These are phyloP conservation scores for Sebastes fasciatus DNA, from an alignment of 2,113 vertebrate species.

Conservation along the genomic window DNA sequence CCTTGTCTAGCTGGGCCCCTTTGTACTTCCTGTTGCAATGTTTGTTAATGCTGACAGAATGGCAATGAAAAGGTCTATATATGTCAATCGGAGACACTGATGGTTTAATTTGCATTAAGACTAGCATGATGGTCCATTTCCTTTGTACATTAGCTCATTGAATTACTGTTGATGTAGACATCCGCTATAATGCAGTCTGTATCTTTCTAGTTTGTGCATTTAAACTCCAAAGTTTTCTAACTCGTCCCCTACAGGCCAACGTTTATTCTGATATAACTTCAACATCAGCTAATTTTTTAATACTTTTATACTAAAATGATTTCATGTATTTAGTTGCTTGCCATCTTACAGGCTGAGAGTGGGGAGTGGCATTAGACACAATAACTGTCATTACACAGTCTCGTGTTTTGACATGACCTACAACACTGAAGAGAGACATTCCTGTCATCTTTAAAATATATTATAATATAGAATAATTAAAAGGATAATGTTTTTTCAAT, in stretches of 20 bases:
- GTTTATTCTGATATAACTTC: background rate
- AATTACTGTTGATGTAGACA: background rate
- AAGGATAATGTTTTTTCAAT: background rate
- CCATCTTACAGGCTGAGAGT: background rate
- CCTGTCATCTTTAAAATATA: background rate
- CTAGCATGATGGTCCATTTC: background rate
- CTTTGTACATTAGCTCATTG: background rate
- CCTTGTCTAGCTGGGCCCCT: too few relatives aligned
- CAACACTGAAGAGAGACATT: background rate
- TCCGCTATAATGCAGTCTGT: background rate
- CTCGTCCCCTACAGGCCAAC: background rate
- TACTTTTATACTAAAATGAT: background rate
- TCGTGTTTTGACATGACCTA: background rate
- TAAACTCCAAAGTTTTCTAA: background rate
- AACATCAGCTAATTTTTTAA: background rate
- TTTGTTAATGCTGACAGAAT: too few relatives aligned
- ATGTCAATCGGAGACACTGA: background rate
- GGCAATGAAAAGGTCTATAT: too few relatives aligned
- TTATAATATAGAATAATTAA: background rate
- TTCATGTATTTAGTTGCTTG: background rate
- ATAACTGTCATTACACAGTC: background rate
- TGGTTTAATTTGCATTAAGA: background rate
- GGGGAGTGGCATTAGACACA: background rate
- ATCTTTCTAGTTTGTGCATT: background rate
- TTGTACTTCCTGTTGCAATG: too few relatives aligned